Conservation (phyloP, 2,888 invertebrate species). For the Scelioninae gen. 1 region DNA sequence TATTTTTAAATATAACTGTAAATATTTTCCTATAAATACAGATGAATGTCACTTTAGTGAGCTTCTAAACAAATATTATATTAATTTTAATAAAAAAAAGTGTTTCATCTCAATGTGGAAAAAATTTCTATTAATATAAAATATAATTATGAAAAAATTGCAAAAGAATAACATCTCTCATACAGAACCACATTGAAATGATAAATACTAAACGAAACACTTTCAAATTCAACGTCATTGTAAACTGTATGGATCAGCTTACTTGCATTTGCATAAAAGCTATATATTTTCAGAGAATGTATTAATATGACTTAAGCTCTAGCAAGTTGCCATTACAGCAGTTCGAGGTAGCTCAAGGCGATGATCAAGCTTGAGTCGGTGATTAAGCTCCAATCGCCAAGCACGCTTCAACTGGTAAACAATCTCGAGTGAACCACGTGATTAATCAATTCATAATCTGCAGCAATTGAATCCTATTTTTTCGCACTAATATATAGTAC, state of each 20-base stretch:
- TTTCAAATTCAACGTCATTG: too few species aligned
- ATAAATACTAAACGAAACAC: too few species aligned
- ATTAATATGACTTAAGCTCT: constrained; percentile 45
- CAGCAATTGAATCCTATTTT: constrained; percentile 8
- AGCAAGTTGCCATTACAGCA: constrained; percentile 39
- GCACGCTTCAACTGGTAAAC: constrained; percentile 50
- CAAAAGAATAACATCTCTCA: too few species aligned
- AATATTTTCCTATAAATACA: too few species aligned
- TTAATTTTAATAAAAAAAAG: too few species aligned
- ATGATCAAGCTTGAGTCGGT: constrained; percentile 60
- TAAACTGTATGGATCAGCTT: constrained; percentile 5
- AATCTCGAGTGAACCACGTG: constrained; percentile 40
- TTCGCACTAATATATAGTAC: not conserved
- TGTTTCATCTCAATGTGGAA: too few species aligned
- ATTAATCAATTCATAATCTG: constrained; percentile 52
- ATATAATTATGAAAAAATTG: too few species aligned
- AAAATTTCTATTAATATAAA: too few species aligned
- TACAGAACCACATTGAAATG: too few species aligned
- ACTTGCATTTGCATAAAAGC: constrained; percentile 31
- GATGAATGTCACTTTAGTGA: too few species aligned
- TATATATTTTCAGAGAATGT: constrained; percentile 20
- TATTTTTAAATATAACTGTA: too few species aligned
- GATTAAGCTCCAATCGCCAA: constrained; percentile 59
- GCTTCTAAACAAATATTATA: too few species aligned
- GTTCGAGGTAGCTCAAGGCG: constrained; percentile 46